Evolutionary conservation across 2,888 invertebrate genomes (phyloP), one percentile per base, ranked within the genome.

Genomic region (Cheilosia vulpina): DNA sequence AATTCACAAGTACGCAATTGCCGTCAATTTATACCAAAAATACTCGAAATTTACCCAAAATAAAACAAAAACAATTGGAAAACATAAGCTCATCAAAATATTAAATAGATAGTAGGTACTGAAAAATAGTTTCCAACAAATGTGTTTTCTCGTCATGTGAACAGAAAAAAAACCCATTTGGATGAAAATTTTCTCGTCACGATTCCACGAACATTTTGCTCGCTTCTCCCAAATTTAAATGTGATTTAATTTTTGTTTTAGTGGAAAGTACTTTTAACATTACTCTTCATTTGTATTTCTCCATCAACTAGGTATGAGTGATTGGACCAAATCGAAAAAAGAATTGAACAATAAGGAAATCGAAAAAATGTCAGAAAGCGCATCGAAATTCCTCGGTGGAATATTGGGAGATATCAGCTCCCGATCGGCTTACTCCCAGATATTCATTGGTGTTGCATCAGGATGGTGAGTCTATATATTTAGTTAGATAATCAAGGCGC

Each of bases 371-470:
- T 93, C 94, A 1, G 94, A 94, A 88, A 95, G 95, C 89, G 95
- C 96, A 1, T 96, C 95, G 90, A 94, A 94, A 87, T 94, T 95
- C 87, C 93, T 97, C 69, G 95, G 96, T 88, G 95, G 94, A 92
- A 93, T 96, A 66, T 93, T 97, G 80, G 95, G 95, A 55, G 97
- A 98, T 90, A 95, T 98, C 83, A 96, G 96, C 85, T 96, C 96
- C 92, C 95, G 95, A 78, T 97, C 98, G 7, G 97, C 97, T 45
- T 95, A 96, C 21, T 96, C 97, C 92, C 98, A 98, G 93, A 94
- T 98, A 88, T 92, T 96, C 89, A 94, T 98, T 92, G 98, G 98
- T 88, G 96, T 96, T 84, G 94, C 96, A 85, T 95, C 97, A 89
- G 98, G 98, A 94, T 98, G 98, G 98, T 98, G 94, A 92, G 93